Conservation (phyloP, 2,113 vertebrate genomes). For the Sander lucioperca region DNA sequence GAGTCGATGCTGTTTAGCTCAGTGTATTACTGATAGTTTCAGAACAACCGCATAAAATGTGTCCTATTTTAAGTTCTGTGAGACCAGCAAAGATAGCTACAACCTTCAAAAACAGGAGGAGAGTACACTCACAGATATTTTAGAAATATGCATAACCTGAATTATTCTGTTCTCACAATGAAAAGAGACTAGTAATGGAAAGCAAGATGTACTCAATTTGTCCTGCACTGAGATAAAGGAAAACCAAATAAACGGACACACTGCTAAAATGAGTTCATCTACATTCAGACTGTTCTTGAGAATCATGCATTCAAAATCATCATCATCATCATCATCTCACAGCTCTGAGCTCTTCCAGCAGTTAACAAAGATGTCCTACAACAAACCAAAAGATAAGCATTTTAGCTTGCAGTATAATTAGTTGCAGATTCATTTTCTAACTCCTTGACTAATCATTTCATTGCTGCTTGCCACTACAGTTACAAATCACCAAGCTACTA, state of each 20-base stretch:
- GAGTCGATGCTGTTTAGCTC: background rate
- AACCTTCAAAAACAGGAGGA: conserved; percentile 10
- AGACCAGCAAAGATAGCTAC: conserved; percentile 11
- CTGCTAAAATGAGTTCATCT: background rate
- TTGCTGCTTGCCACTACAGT: background rate
- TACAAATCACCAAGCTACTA: background rate
- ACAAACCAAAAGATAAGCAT: no score
- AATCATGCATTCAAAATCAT: background rate
- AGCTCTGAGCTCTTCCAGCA: background rate
- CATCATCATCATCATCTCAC: background rate
- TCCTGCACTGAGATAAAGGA: background rate
- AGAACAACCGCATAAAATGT: conserved; percentile 19
- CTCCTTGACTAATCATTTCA: background rate
- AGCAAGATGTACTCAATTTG: background rate
- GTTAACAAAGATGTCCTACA: background rate
- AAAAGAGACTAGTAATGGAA: background rate
- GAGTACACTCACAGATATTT: conserved; percentile 13
- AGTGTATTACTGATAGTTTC: conserved; percentile 3
- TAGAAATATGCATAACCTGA: conserved; percentile 8
- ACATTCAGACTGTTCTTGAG: background rate
- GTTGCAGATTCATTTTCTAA: background rate
- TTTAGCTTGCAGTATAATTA: background rate
- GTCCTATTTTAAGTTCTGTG: conserved; percentile 13
- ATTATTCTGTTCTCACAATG: background rate
- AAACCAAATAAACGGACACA: background rate